Conservation (phyloP, 2,797 vertebrate genomes). For the Microhierax caerulescens region DNA sequence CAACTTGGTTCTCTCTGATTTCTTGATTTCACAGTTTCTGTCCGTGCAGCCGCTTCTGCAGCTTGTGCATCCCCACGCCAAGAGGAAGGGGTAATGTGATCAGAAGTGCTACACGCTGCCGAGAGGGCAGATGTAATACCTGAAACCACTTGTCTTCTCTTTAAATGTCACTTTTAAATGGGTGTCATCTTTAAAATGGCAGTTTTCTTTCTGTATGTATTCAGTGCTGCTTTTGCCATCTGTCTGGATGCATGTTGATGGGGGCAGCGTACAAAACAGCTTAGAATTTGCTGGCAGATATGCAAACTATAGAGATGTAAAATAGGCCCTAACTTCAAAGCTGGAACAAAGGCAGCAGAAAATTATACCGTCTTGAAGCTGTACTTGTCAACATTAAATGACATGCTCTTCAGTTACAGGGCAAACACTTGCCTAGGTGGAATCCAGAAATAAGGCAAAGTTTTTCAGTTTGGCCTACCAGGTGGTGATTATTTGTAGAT, state of each 20-base stretch:
- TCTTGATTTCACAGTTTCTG: background rate
- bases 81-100: background rate
- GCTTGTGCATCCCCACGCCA: background rate
- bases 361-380: background rate
- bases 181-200: background rate
- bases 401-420: background rate
- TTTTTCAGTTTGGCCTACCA: background rate
- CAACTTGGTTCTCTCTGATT: background rate
- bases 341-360: background rate
- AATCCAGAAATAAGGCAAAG: background rate
- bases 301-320: background rate
- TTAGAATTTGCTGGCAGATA: background rate
- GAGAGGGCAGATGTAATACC: background rate
- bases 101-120: background rate
- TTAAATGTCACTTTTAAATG: conserved; percentile 10
- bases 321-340: background rate
- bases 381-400: background rate
- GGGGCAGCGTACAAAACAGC: background rate
- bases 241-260: background rate
- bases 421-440: background rate
- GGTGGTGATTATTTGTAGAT: background rate
- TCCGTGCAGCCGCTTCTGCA: background rate
- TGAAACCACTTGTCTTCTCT: background rate
- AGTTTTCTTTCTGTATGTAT: background rate
- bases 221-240: background rate